Percentiles rank a stretch among this genome's conserved stretches.
Conservation (phyloP, 2,888 invertebrate genomes). For the Buathra laborator region DNA sequence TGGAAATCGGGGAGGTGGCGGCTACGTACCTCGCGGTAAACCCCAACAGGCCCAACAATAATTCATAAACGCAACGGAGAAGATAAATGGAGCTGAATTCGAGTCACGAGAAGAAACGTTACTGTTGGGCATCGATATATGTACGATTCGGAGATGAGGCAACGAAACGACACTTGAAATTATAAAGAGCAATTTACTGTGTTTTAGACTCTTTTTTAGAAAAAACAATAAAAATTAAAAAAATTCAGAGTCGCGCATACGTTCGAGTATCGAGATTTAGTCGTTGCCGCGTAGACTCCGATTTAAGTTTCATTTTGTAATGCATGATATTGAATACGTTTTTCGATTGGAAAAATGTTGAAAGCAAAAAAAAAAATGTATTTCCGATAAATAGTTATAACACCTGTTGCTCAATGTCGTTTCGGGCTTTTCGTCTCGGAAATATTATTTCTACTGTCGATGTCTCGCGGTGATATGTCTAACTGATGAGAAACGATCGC, state of each 20-base stretch:
- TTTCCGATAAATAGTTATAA: slow-evolving; percentile 22
- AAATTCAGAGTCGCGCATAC: slow-evolving; percentile 17
- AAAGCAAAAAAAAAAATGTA: slow-evolving; percentile 7
- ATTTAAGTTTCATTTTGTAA: slow-evolving; percentile 20
- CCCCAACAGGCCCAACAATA: slow-evolving; percentile 81
- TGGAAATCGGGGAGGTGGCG: slow-evolving; percentile 83
- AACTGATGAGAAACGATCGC: slow-evolving; percentile 9
- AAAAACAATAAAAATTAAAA: neutral
- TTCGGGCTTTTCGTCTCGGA: slow-evolving; percentile 24
- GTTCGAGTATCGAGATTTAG: slow-evolving; percentile 27
- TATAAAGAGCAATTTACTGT: neutral
- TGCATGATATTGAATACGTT: slow-evolving; percentile 43
- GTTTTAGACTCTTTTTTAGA: slow-evolving; percentile 1
- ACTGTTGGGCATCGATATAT: slow-evolving; percentile 6
- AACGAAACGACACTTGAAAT: slow-evolving; percentile 27
- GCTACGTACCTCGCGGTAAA: slow-evolving; percentile 80
- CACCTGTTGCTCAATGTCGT: slow-evolving; percentile 10
- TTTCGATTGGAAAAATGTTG: slow-evolving; percentile 21
- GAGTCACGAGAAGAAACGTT: slow-evolving; percentile 50
- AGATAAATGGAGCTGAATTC: slow-evolving; percentile 67
- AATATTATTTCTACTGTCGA: slow-evolving; percentile 10
- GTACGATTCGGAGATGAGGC: neutral
- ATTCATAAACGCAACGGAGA: slow-evolving; percentile 67
- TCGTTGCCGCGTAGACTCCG: slow-evolving; percentile 43
- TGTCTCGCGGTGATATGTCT: neutral